Evolutionary conservation across 2,888 invertebrate genomes (phyloP), one percentile per base, ranked within the genome.

Genomic region (Pollenia labialis): DNA sequence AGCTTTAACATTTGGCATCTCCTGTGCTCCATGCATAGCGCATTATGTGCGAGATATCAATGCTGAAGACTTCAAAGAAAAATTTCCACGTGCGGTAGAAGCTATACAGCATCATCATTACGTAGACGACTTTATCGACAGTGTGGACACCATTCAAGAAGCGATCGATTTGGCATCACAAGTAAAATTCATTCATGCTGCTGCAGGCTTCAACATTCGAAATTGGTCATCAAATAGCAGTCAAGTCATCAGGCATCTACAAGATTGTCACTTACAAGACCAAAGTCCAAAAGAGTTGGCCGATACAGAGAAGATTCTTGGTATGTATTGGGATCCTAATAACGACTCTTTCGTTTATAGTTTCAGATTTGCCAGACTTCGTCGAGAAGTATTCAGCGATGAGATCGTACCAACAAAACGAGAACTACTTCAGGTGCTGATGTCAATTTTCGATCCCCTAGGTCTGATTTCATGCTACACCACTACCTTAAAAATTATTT

Each of bases 391-490:
- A 40, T 56, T 82, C 32, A 44, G 1, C 10, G 18, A 64, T n/a
- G 16, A 44, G 4, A 50, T 66, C 11, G 18, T 48, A 8, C 83
- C 85, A 2, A 85, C 83, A 12, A 88, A 87, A 44, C n/a, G 85
- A 42, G 85, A 87, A 42, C 12, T 58, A 9, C 79, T 87, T 14
- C 85, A 84, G 54, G 71, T 84, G 7, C 66, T 87, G 11, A 87
- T 88, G 83, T 87, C 80, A 16, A 88, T 88, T 50, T 87, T 81
- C 60, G 84, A 86, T 23, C 87, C 85, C 0, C 66, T 85, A 8
- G 86, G 85, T 0, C 81, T 89, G 18, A 32, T 88, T 10, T 84
- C 84, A 46, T 84, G 68, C 50, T 87, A 84, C 66, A 89, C 89
- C 0, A 84, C 74, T 8, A 40, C 64, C 0, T 48, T 88, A 12